These are phyloP conservation scores for Himalopsyche phryganea DNA, from an alignment of 1,140 invertebrate species.

Conservation along the genomic window DNA sequence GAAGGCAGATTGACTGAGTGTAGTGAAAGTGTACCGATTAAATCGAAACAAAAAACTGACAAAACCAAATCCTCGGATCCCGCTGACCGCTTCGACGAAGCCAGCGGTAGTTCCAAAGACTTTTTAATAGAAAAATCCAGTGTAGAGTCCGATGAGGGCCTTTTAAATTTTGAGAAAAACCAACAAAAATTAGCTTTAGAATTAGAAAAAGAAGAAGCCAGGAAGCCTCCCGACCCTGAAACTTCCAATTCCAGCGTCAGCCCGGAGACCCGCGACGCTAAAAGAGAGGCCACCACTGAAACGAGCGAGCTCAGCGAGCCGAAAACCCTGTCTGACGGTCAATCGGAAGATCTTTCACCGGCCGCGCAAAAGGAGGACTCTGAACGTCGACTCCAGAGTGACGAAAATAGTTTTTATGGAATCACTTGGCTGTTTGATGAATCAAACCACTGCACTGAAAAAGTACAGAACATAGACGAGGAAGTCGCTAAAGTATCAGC, in stretches of 20 bases:
- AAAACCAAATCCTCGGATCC: constrained; percentile 30
- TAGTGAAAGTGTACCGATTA: constrained; percentile 22
- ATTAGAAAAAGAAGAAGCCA: constrained; percentile 38
- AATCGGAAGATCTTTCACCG: constrained; percentile 26
- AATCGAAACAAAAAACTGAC: constrained; percentile 23
- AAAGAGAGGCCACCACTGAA: constrained; percentile 41
- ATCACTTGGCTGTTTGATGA: constrained; percentile 48
- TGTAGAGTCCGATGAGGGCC: constrained; percentile 50
- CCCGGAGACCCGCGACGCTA: constrained; percentile 49
- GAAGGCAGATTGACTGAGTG: constrained; percentile 19
- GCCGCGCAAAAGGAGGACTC: constrained; percentile 23
- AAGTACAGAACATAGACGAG: constrained; percentile 26
- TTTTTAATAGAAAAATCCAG: constrained; percentile 57
- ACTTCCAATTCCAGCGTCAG: constrained; percentile 58
- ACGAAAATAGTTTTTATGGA: constrained; percentile 49
- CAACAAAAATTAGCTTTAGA: constrained; percentile 33
- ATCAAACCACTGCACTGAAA: constrained; percentile 37
- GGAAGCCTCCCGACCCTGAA: constrained; percentile 49
- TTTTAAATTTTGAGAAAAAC: constrained; percentile 30
- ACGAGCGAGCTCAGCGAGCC: constrained; percentile 33
- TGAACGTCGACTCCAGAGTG: constrained; percentile 32
- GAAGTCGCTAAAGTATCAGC: constrained; percentile 36
- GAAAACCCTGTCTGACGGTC: constrained; percentile 27
- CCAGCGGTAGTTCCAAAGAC: constrained; percentile 63
- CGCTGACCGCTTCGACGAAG: constrained; percentile 52